phyloP scores from a whole-genome alignment of 2,113 vertebrate species.

The Sorex fumeus region DNA sequence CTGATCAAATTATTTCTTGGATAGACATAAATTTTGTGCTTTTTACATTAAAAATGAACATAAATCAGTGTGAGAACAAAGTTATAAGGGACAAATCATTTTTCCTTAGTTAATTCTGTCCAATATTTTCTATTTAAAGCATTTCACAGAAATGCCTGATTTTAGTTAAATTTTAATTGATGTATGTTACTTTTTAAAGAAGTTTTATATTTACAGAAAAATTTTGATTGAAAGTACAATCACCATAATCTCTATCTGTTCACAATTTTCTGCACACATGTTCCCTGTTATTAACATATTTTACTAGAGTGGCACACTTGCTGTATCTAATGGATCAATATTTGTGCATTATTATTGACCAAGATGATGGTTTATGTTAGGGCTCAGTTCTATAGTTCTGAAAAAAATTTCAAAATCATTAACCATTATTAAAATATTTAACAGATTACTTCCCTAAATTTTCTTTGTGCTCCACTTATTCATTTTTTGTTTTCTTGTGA shows the following conservation, averaged over 20 bases:
- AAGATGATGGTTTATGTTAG: background rate
- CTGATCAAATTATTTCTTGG: conserved; percentile 41
- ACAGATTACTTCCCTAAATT: background rate
- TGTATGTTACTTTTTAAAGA: background rate
- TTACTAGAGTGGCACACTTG: background rate
- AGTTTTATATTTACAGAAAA: conserved; percentile 54
- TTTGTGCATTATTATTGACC: background rate
- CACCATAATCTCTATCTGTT: background rate
- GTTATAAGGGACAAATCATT: background rate
- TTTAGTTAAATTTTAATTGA: background rate
- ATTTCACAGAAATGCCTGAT: background rate
- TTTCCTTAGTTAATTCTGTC: background rate
- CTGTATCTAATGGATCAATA: background rate
- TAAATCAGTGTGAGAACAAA: conserved; percentile 38
- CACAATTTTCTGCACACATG: background rate
- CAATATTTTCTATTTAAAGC: background rate
- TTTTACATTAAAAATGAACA: conserved; percentile 59
- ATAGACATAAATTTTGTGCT: background rate
- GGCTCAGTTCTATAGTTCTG: background rate
- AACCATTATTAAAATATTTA: background rate
- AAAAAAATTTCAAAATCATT: background rate
- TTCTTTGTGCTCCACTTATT: background rate
- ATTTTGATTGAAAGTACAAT: background rate
- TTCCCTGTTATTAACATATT: background rate
- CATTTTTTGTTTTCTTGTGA: too few species aligned